phyloP scores from a whole-genome alignment of 2,113 vertebrate species.

The Pangasianodon hypophthalmus region DNA sequence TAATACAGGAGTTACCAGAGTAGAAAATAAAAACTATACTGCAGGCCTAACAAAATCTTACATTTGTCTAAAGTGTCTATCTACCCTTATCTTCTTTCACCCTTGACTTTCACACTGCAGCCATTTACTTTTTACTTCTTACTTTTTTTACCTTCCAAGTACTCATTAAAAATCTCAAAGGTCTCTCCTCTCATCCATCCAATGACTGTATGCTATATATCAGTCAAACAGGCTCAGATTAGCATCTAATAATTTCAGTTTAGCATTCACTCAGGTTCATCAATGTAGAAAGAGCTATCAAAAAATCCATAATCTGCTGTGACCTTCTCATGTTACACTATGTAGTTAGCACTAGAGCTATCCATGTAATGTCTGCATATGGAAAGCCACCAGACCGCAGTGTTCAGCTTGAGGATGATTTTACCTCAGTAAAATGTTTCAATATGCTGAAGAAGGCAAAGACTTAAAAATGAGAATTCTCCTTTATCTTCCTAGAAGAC shows the following conservation, averaged over 20 bases:
- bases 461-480: background rate
- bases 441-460: background rate
- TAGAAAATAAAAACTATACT: background rate
- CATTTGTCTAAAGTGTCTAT: background rate
- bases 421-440: background rate
- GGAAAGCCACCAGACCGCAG: background rate
- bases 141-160: background rate
- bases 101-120: background rate
- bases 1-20: background rate
- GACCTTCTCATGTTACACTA: background rate
- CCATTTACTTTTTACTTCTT: background rate
- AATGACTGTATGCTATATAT: background rate
- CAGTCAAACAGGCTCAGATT: background rate
- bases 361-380: background rate
- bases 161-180: background rate
- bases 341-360: background rate
- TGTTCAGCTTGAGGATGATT: background rate
- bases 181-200: background rate
- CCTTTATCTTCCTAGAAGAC: background rate
- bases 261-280: background rate
- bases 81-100: background rate
- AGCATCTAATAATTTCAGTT: background rate
- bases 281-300: background rate
- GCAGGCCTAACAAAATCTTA: background rate
- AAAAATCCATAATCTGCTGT: background rate